phyloP scores from a whole-genome alignment of 2,797 vertebrate genomes.

The Aeoliscus strigatus region DNA sequence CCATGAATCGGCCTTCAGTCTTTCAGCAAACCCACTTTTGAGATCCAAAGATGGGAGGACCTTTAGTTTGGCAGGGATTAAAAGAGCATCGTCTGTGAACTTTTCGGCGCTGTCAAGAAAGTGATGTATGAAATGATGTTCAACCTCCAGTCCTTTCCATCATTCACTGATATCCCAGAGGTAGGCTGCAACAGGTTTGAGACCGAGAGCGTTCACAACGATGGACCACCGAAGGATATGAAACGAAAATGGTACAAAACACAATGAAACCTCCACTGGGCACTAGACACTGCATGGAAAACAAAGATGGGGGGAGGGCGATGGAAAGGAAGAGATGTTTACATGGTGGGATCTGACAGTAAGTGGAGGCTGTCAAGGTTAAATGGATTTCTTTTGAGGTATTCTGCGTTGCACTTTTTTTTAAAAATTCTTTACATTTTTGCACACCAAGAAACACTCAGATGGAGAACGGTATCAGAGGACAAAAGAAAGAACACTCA shows the following conservation, averaged over 20 bases:
- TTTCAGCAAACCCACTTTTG: slow-evolving; percentile 32
- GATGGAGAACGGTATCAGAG: slow-evolving; percentile 57
- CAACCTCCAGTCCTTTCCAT: too few species aligned
- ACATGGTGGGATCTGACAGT: slow-evolving; percentile 46
- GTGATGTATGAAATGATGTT: neutral
- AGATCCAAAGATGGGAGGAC: slow-evolving; percentile 9
- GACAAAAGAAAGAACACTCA: slow-evolving; percentile 41
- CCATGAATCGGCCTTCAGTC: slow-evolving; percentile 14
- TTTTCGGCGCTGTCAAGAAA: too few species aligned
- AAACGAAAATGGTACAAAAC: slow-evolving; percentile 22
- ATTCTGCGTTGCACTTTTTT: slow-evolving; percentile 74
- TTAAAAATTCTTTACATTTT: slow-evolving; percentile 61
- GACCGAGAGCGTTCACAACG: slow-evolving; percentile 17
- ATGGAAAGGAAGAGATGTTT: slow-evolving; percentile 39
- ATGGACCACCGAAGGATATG: slow-evolving; percentile 7
- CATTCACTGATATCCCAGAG: slow-evolving; percentile 1
- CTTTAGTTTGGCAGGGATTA: neutral
- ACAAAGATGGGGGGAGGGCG: slow-evolving; percentile 6
- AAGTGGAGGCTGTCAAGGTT: slow-evolving; percentile 69
- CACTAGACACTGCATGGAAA: slow-evolving; percentile 21
- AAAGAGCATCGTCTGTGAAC: neutral
- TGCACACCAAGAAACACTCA: slow-evolving; percentile 63
- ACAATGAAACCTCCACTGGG: slow-evolving; percentile 39
- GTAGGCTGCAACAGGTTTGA: slow-evolving; percentile 22
- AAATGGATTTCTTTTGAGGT: slow-evolving; percentile 77